These are phyloP conservation scores for Holacanthella duospinosa DNA, from an alignment of 2,888 invertebrate species.

Conservation along the genomic window DNA sequence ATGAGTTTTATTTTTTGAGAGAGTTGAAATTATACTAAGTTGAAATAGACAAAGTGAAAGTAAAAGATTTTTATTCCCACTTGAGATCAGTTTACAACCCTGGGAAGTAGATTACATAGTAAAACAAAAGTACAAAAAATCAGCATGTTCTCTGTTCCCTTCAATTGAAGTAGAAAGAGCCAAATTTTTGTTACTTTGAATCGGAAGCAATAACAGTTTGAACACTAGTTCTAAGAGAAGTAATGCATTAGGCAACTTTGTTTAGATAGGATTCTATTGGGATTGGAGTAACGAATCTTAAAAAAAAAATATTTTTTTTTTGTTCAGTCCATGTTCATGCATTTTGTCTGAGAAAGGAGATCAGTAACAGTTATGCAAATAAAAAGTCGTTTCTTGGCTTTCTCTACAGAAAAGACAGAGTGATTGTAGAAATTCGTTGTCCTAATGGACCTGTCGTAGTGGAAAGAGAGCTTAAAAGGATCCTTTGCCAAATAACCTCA, in stretches of 20 bases:
- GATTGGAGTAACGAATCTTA: no score
- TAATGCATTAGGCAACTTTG: neutral
- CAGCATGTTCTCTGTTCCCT: no score
- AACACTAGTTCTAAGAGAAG: neutral
- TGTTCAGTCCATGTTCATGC: neutral
- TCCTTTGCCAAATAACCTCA: neutral
- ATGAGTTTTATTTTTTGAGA: no score
- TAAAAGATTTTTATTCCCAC: no score
- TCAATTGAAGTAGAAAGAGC: no score
- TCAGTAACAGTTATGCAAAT: slow-evolving; percentile 19
- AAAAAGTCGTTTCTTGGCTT: slow-evolving; percentile 10
- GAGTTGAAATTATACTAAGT: no score
- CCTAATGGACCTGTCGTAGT: neutral
- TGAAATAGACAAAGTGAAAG: no score
- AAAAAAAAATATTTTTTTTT: neutral
- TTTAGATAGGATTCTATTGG: slow-evolving; percentile 1
- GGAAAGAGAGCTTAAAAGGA: neutral
- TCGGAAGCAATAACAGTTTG: slow-evolving; percentile 11
- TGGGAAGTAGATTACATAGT: no score
- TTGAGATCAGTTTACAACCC: no score
- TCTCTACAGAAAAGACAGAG: neutral
- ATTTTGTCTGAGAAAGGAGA: neutral
- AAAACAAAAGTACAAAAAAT: no score
- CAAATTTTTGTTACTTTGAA: no score
- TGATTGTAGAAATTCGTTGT: neutral